These are phyloP conservation scores for Brachionus calyciflorus DNA, from an alignment of 1,140 invertebrate species.

Conservation along the genomic window DNA sequence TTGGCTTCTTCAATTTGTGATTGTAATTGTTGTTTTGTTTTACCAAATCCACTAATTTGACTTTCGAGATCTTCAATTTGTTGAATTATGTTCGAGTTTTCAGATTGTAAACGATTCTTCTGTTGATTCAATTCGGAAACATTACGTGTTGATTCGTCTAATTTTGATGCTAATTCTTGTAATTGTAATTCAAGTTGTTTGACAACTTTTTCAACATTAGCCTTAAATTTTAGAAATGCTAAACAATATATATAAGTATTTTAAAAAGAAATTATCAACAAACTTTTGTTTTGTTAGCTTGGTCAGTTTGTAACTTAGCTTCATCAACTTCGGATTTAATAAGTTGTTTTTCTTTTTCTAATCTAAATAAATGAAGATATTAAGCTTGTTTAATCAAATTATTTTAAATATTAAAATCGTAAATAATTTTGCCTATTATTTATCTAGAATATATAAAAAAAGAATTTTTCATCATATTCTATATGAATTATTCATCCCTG, in stretches of 20 bases:
- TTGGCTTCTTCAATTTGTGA: slow-evolving; percentile 50
- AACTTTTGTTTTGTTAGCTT: slow-evolving; percentile 88
- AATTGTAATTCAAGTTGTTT: slow-evolving; percentile 91
- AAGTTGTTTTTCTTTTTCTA: slow-evolving; percentile 45
- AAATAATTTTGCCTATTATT: no score
- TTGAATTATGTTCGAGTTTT: slow-evolving; percentile 28
- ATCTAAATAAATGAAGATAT: slow-evolving; percentile 3
- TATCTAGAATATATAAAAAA: no score
- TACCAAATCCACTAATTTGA: slow-evolving; percentile 28
- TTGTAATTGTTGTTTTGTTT: slow-evolving; percentile 32
- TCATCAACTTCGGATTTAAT: slow-evolving; percentile 90
- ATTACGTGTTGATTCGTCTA: slow-evolving; percentile 69
- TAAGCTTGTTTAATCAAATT: no score
- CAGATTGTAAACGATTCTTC: slow-evolving; percentile 19
- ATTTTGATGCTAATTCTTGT: slow-evolving; percentile 86
- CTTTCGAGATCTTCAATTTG: slow-evolving; percentile 42
- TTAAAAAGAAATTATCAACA: slow-evolving; percentile 48
- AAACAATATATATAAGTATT: not conserved
- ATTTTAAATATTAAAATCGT: no score
- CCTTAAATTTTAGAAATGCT: no score
- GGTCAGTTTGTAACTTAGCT: slow-evolving; percentile 78
- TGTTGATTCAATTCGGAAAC: slow-evolving; percentile 10
- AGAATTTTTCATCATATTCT: no score
- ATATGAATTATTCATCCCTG: no score
- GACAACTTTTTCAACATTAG: slow-evolving; percentile 90